phyloP scores from a whole-genome alignment of 2,888 invertebrate species.

The Eupsilia transversa region DNA sequence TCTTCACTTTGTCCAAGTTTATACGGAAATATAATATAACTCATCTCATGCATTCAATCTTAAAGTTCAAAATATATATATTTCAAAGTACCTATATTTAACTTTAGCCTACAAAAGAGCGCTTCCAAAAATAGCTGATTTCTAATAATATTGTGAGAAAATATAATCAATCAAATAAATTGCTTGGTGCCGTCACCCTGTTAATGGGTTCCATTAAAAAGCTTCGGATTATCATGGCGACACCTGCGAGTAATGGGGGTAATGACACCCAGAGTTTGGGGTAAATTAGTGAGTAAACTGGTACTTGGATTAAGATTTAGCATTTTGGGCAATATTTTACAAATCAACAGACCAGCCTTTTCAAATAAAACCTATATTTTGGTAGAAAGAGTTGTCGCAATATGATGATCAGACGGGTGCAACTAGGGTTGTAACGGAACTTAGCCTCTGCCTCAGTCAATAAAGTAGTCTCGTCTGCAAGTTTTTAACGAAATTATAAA shows the following conservation, averaged over 20 bases:
- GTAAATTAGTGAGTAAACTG: constrained; percentile 31
- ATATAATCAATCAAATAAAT: constrained; percentile 62
- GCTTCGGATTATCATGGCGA: constrained; percentile 46
- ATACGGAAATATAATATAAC: not conserved
- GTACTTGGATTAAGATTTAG: constrained; percentile 21
- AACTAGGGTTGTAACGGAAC: not conserved
- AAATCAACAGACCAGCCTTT: not conserved
- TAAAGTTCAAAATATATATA: constrained; percentile 23
- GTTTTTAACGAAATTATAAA: not conserved
- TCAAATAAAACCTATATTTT: not conserved
- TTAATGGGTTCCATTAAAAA: constrained; percentile 61
- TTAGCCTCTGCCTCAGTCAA: not conserved
- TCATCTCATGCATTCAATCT: not conserved
- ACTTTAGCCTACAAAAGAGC: constrained; percentile 13
- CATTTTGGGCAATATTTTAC: not conserved
- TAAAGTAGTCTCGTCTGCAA: too few relatives aligned
- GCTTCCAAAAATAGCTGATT: constrained; percentile 33
- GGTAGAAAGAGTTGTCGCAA: not conserved
- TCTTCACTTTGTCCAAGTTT: not conserved
- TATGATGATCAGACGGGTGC: not conserved
- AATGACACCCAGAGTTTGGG: constrained; percentile 31
- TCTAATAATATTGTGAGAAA: constrained; percentile 44
- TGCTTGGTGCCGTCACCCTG: constrained; percentile 41
- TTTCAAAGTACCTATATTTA: not conserved
- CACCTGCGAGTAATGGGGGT: constrained; percentile 50